Evolutionary conservation across 2,797 vertebrate genomes (phyloP), one percentile per base, ranked within the genome.

Genomic region (Distichodus sexfasciatus): DNA sequence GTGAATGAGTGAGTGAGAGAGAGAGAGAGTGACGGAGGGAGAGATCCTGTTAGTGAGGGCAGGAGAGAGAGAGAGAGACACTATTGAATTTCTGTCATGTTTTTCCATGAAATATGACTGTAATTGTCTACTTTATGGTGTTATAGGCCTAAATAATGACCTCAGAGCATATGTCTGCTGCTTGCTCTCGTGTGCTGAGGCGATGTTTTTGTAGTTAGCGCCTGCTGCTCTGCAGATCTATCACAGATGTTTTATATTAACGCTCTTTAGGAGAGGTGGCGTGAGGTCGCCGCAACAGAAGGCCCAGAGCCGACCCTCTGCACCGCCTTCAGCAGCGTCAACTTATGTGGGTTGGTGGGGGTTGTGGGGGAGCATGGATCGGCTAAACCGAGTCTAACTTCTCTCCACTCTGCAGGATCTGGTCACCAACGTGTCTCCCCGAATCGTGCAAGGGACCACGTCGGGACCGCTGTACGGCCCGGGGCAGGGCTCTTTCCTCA

Each of bases 391-490:
- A n/a, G n/a, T 58, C 24, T 41, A 3, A 24, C 36, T 44, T 2
- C 19, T 33, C 4, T 1, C 7, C 9, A 19, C 9, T 14, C 40
- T 58, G 69, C 85, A 97, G 96, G 95, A 97, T 76, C 89, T 95
- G 47, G 93, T 98, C 81, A 98, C 94, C 40, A 97, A 97, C 2
- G 94, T 98, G 73, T 98, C 95, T 40, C 95, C 95, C 0, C 91
- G 96, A 76, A 98, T 98, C 47, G 86, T 97, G 53, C 93, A 94
- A 64, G 96, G 96, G 19, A 93, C 87, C 59, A 98, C 96, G 51
- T 95, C 94, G 1, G 93, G 95, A 17, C 90, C 91, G 4, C 0
- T 91, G 19, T 97, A 86, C 0, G 96, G 96, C 51, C 96, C 96
- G 0, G 94, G 93, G 46, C 94, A 94, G 80, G 90, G 94, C 74